phyloP scores from a whole-genome alignment of 2,113 vertebrate species.

The Rutilus rutilus region DNA sequence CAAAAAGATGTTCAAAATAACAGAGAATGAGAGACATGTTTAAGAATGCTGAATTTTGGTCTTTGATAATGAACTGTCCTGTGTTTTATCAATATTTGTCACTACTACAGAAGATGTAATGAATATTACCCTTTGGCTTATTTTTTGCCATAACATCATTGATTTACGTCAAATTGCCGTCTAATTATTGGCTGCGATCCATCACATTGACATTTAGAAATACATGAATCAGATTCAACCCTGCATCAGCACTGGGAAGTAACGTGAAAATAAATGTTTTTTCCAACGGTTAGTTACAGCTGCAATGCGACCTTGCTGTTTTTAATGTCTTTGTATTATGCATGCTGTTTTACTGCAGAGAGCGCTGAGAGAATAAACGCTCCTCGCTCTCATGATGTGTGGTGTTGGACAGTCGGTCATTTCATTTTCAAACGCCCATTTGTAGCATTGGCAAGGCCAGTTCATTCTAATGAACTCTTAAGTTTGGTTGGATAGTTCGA shows the following conservation, averaged over 20 bases:
- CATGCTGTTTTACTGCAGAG: background rate
- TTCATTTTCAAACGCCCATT: background rate
- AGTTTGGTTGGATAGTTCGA: background rate
- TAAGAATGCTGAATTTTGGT: background rate
- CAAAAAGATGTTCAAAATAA: background rate
- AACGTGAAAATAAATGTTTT: background rate
- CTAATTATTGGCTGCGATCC: background rate
- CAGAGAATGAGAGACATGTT: background rate
- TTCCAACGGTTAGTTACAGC: background rate
- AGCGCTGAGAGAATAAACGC: background rate
- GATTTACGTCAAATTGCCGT: conserved; percentile 3
- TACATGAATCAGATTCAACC: background rate
- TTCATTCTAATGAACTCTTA: background rate
- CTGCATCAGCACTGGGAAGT: background rate
- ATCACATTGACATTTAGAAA: background rate
- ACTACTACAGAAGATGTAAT: conserved; percentile 8
- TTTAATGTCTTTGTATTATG: background rate
- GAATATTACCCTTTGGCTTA: conserved; percentile 15
- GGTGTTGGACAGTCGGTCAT: background rate
- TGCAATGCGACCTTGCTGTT: background rate
- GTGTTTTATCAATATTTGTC: conserved; percentile 23
- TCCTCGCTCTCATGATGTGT: background rate
- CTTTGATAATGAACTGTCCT: background rate
- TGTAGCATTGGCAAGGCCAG: background rate
- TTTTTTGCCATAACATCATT: conserved; percentile 30